A percentile compares a stretch with the other conserved stretches of the same genome.
Conservation (phyloP, 2,797 vertebrate genomes). For the Argya squamiceps region DNA sequence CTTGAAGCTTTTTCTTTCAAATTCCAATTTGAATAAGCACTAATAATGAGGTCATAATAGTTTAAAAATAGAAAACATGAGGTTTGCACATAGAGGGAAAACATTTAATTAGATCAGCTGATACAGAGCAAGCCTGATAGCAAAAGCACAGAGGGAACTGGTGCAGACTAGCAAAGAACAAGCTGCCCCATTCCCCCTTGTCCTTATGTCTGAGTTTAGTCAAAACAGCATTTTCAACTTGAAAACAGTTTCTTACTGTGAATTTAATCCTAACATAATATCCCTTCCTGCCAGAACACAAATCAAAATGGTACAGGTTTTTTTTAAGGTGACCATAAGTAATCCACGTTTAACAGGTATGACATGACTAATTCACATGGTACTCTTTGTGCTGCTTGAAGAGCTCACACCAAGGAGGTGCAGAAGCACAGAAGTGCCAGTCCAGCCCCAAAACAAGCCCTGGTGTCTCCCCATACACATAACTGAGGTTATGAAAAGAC, state of each 20-base stretch:
- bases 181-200: neutral
- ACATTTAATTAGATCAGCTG: neutral
- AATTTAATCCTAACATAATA: neutral
- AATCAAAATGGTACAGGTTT: neutral
- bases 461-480: neutral
- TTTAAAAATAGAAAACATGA: neutral
- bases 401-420: neutral
- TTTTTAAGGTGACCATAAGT: neutral
- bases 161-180: neutral
- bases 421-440: neutral
- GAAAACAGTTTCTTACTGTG: neutral
- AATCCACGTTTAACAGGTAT: neutral
- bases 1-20: neutral
- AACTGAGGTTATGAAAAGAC: neutral
- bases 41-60: neutral
- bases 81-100: neutral
- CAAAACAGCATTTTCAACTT: neutral
- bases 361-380: accelerated
- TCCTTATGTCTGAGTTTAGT: neutral
- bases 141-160: neutral
- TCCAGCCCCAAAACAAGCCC: neutral
- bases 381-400: neutral
- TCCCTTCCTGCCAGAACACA: neutral
- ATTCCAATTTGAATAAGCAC: neutral
- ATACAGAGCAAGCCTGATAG: neutral